Evolutionary conservation across 2,113 vertebrate genomes (phyloP).

Genomic region (Tamias sibiricus): DNA sequence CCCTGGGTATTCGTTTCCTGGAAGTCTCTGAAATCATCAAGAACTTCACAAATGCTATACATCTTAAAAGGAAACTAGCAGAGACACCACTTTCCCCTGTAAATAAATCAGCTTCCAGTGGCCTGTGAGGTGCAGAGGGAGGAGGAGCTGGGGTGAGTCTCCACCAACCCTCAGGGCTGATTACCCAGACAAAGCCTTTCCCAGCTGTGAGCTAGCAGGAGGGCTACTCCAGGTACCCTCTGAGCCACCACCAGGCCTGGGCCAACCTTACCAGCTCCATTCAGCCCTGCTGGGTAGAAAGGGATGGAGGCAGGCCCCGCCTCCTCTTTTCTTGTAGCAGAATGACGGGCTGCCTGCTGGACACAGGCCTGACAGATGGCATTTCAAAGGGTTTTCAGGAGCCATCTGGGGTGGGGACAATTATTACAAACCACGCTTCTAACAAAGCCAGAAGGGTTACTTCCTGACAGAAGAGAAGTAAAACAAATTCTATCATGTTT

Average conservation of each 20-base stretch:
- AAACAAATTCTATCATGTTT: slow-evolving; percentile 79
- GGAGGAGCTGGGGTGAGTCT: not conserved
- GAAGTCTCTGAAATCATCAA: slow-evolving; percentile 34
- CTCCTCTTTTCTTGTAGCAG: slow-evolving; percentile 85
- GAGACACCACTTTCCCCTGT: not conserved
- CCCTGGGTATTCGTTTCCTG: slow-evolving; percentile 50
- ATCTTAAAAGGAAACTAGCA: slow-evolving; percentile 21
- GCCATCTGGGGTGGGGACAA: slow-evolving; percentile 92
- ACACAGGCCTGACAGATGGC: slow-evolving; percentile 93
- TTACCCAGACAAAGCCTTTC: slow-evolving; percentile 67
- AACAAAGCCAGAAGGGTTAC: slow-evolving; percentile 89
- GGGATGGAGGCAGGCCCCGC: slow-evolving; percentile 77
- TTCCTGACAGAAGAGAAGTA: slow-evolving; percentile 79
- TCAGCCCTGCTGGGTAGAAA: slow-evolving; percentile 61
- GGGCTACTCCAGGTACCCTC: slow-evolving; percentile 74
- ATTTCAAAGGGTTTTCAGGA: slow-evolving; percentile 90
- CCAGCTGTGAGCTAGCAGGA: slow-evolving; percentile 61
- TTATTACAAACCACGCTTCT: slow-evolving; percentile 88
- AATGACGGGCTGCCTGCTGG: slow-evolving; percentile 89
- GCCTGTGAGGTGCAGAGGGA: not conserved
- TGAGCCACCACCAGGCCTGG: slow-evolving; percentile 75
- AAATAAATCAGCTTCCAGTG: slow-evolving; percentile 5
- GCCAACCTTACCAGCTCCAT: slow-evolving; percentile 71
- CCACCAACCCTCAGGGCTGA: slow-evolving; percentile 58
- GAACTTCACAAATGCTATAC: slow-evolving; percentile 41